phyloP scores from a whole-genome alignment of 2,113 vertebrate genomes.

The Thamnaconus septentrionalis region DNA sequence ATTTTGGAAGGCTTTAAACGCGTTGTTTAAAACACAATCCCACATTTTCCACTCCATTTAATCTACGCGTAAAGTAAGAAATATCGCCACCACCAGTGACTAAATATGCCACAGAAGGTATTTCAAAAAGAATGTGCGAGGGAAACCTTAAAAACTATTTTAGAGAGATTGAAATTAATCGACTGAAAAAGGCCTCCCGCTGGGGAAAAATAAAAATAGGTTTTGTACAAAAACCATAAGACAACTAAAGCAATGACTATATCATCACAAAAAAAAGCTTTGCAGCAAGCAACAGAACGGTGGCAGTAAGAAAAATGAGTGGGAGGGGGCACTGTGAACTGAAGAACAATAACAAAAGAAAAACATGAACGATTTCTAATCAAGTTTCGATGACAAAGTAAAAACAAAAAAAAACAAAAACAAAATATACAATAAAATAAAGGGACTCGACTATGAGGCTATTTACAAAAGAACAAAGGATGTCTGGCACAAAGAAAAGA shows the following conservation, averaged over 20 bases:
- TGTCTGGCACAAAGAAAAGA: slow-evolving; percentile 23
- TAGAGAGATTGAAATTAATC: slow-evolving; percentile 15
- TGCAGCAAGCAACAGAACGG: too few relatives aligned
- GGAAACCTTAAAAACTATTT: slow-evolving; percentile 18
- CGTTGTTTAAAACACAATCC: slow-evolving; percentile 34
- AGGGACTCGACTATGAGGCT: slow-evolving; percentile 23
- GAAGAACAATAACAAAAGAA: slow-evolving; percentile 22
- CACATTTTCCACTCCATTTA: slow-evolving; percentile 26
- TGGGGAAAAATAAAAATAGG: neutral
- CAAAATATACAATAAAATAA: neutral
- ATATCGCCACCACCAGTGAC: slow-evolving; percentile 20
- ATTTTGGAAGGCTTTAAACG: slow-evolving; percentile 69
- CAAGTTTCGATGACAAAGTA: slow-evolving; percentile 7
- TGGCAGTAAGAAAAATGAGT: too few relatives aligned
- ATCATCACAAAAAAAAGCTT: too few relatives aligned
- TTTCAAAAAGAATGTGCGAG: slow-evolving; percentile 21
- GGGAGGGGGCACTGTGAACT: slow-evolving; percentile 12
- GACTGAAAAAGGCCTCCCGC: neutral
- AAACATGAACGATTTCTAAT: slow-evolving; percentile 36
- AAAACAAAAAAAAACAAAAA: slow-evolving; percentile 22
- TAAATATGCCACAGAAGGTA: slow-evolving; percentile 28
- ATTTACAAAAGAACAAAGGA: slow-evolving; percentile 51
- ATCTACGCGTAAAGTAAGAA: slow-evolving; percentile 32
- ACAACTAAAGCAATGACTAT: slow-evolving; percentile 1
- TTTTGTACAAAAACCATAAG: slow-evolving; percentile 25